phyloP scores from a whole-genome alignment of 2,797 vertebrate species.

The Sphenodon punctatus region DNA sequence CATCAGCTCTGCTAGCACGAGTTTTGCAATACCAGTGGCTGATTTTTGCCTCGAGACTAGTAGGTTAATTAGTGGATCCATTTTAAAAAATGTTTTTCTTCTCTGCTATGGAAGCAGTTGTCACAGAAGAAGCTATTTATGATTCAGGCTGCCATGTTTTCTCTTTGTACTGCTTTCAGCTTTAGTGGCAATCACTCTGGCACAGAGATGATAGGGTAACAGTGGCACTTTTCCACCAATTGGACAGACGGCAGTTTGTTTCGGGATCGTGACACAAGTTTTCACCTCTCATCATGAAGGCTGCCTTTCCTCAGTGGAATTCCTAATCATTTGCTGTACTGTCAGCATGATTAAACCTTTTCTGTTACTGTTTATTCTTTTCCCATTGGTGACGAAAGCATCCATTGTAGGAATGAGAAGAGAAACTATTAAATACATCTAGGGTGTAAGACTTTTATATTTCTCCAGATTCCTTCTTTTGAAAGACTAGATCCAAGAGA shows the following conservation, averaged over 20 bases:
- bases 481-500: neutral
- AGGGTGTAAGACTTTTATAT: too few relatives aligned
- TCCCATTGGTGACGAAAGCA: neutral
- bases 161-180: neutral
- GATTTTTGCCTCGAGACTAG: conserved; percentile 26
- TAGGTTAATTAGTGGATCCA: conserved; percentile 46
- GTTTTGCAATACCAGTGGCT: neutral
- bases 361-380: neutral
- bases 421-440: too few relatives aligned
- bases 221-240: conserved; percentile 32
- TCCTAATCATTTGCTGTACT: neutral
- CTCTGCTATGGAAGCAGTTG: conserved; percentile 47
- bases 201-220: conserved; percentile 19
- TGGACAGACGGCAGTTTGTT: conserved; percentile 29
- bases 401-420: neutral
- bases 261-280: conserved; percentile 16
- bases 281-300: neutral
- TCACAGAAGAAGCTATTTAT: conserved; percentile 52
- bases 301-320: neutral
- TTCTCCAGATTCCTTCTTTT: too few relatives aligned
- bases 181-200: neutral
- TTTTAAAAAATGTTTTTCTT: conserved; percentile 45
- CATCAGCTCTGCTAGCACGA: conserved; percentile 11
- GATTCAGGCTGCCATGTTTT: conserved; percentile 49
- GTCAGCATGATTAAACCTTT: neutral